These are phyloP conservation scores for Aphaenogaster floridana DNA, from an alignment of 1,140 invertebrate genomes.

Conservation along the genomic window DNA sequence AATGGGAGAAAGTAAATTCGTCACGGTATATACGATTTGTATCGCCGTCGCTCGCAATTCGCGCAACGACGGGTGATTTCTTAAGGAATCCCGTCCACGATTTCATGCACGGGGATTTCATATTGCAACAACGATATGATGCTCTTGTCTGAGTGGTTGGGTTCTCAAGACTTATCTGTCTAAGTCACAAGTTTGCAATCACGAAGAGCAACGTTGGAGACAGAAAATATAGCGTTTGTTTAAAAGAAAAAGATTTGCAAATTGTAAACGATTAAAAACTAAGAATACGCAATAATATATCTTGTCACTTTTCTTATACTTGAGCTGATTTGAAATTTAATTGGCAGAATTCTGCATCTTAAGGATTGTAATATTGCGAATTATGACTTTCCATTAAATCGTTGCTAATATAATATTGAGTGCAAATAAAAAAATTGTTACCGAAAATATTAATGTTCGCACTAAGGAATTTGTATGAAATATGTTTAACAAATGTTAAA, in stretches of 20 bases:
- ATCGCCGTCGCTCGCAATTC: slow-evolving; percentile 24
- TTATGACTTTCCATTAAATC: neutral
- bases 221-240: neutral
- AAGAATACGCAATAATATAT: neutral
- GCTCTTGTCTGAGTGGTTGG: neutral
- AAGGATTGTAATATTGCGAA: neutral
- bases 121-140: neutral
- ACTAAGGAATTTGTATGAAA: neutral
- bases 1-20: slow-evolving; percentile 56
- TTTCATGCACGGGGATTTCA: neutral
- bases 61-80: slow-evolving; percentile 37
- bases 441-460: neutral
- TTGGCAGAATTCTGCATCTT: neutral
- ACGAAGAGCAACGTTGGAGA: neutral
- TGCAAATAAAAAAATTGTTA: neutral
- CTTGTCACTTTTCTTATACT: neutral
- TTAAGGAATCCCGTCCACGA: slow-evolving; percentile 20
- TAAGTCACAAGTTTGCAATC: slow-evolving; percentile 2
- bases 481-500: slow-evolving; percentile 2
- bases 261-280: neutral
- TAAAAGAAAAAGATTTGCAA: slow-evolving; percentile 2
- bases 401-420: neutral
- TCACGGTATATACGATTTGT: slow-evolving; percentile 55
- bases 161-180: neutral
- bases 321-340: neutral